Base-by-base conservation (phyloP, 2,888 invertebrate genomes). In the Limnephilus rhombicus region DNA sequence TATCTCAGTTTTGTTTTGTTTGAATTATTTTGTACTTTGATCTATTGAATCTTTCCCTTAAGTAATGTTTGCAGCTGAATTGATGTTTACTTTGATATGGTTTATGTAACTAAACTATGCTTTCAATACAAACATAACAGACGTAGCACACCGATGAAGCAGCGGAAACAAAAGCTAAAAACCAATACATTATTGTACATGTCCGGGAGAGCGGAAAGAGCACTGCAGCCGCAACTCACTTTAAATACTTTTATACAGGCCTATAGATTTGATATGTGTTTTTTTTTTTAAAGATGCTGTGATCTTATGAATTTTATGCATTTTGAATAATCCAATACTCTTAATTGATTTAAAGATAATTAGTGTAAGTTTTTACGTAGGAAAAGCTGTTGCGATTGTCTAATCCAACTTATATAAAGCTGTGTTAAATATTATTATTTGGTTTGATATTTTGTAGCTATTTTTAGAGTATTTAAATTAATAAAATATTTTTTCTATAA, bases 21-120 rank as follows among this genome's bases (percentile, higher is more conserved):
- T 53, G 53, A 53, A 53, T 53, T 15, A 68, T 68, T 68, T n/a
- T 68, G 9, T 68, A 82, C 34, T 82, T 82, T 82, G 82, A 29
- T 31, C 82, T 31, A 9, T 82, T 82, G 34, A 82, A 82, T 34
- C 18, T 85, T 31, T 85, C 12, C 34, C 29, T 18, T 90, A 82
- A 34, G n/a, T 90, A 29, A 29, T 82, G 85, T 90, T 80, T 92
- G 87, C 85, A 87, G 91, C 92, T 83, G 80, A 90, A 90, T 92
- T 92, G 91, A 89, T 91, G 91, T 91, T 92, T 91, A 91, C 86
- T 88, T 91, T 91, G 92, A 92, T 91, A 89, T 80, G 92, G 82
- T 91, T 92, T 91, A 24, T 81, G 68, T 83, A 85, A 34, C 87
- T 53, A 68, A 87, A 68, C 87, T 29, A 49, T 87, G 49, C 87